Conservation (phyloP, 2,797 vertebrate species). For the Propithecus perrieri region DNA sequence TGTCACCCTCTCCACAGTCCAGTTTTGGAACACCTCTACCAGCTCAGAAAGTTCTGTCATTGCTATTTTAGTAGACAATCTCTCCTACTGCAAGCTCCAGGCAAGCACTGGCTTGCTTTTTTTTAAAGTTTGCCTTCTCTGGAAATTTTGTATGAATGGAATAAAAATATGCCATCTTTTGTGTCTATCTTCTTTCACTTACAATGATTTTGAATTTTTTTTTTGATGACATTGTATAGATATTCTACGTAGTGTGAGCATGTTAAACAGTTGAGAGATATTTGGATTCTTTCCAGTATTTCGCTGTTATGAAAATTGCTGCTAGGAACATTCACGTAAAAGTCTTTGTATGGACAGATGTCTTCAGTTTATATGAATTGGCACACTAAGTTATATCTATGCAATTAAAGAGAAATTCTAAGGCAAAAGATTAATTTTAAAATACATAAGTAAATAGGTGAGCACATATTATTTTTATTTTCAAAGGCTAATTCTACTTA, state of each 20-base stretch:
- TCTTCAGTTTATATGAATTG: background rate
- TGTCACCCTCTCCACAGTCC: too few species aligned
- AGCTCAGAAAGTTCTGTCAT: background rate
- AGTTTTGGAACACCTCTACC: background rate
- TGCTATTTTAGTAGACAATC: too few species aligned
- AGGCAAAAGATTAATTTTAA: background rate
- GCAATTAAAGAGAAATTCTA: background rate
- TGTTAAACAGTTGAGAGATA: background rate
- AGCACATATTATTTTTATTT: background rate
- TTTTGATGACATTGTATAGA: background rate
- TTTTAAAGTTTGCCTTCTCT: background rate
- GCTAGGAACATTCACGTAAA: background rate
- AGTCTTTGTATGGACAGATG: background rate
- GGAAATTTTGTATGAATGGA: background rate
- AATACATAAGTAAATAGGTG: background rate
- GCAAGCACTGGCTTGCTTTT: background rate
- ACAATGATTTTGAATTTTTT: background rate
- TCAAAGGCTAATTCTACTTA: background rate
- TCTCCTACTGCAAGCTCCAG: background rate
- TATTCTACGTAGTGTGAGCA: background rate
- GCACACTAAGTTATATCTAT: background rate
- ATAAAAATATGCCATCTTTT: background rate
- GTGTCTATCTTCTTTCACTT: background rate
- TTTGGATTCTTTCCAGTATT: background rate
- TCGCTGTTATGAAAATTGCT: background rate